A percentile compares a stretch with the other conserved stretches of the same genome.
Evolutionary conservation across 2,888 invertebrate genomes (phyloP).

Genomic region (Thumatha senex): DNA sequence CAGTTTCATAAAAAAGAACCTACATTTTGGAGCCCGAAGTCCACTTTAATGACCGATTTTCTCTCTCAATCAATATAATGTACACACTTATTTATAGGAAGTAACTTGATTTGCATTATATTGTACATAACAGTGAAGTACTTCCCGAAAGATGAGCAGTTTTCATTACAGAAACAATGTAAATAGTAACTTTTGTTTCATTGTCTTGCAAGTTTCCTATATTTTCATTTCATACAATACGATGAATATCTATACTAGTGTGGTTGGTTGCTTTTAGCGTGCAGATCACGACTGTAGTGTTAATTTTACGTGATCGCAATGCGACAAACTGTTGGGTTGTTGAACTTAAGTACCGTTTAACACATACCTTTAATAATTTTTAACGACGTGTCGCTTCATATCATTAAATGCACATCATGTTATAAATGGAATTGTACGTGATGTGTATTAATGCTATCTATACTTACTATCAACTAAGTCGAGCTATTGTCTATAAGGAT

Average conservation of each 20-base stretch:
- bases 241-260: not conserved
- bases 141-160: too few species aligned
- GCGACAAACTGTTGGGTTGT: conserved; percentile 53
- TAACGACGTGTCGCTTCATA: conserved; percentile 31
- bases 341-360: conserved; percentile 60
- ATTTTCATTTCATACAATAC: conserved; percentile 33
- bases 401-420: conserved; percentile 35
- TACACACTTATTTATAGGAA: too few species aligned
- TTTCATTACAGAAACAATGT: conserved; percentile 1
- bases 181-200: conserved; percentile 35
- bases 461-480: not conserved
- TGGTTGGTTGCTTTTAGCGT: conserved; percentile 17
- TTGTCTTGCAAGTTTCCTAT: conserved; percentile 32
- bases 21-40: too few species aligned
- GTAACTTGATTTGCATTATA: too few species aligned
- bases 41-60: too few species aligned
- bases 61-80: too few species aligned
- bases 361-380: conserved; percentile 24
- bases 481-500: not conserved
- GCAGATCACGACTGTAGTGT: conserved; percentile 51
- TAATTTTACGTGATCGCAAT: conserved; percentile 66
- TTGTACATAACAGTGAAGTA: too few species aligned
- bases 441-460: not conserved
- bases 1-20: too few species aligned
- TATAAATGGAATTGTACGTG: conserved; percentile 16